Base-by-base conservation (phyloP, 2,888 invertebrate genomes). In the Crossocerus cetratus region DNA sequence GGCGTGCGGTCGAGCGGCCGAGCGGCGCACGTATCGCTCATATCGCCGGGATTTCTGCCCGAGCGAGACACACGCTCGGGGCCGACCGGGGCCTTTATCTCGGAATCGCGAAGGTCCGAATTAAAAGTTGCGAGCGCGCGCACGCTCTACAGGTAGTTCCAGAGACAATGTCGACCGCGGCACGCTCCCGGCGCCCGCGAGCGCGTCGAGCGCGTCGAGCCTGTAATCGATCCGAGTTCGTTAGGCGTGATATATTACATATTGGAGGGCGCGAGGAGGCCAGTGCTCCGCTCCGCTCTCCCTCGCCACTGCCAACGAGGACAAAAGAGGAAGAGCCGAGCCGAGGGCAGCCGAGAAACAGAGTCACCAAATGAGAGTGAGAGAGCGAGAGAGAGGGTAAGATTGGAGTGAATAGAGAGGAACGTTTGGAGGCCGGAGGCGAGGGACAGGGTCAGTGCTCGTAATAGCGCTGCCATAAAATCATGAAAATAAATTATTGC, bases 401-500 rank as follows among this genome's bases (percentile, higher is more conserved):
- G 49, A 23, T 16, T 3, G 49, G 18, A 42, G 56, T 5, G 56
- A 60, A 23, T 32, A 21, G 4, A 42, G 32, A 3, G 13, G 57
- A 32, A 61, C 70, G 62, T 74, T 60, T 8, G 23, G 32, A 16
- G 54, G 64, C 55, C 60, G 60, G 67, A 71, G 49, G 42, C 62
- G 72, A 80, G 75, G 75, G 76, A 74, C 71, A 56, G 64, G 65
- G 55, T 67, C 68, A 23, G 42, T 60, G 67, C 65, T 78, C 70
- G 77, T 81, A 83, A 85, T 81, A 72, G 71, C 67, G 13, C 44
- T 43, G 72, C 73, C 80, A 64, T 81, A 83, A 87, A 87, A 81
- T 86, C 83, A 86, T 86, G 80, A 86, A 86, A 86, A 88, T 86
- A 86, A 87, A 88, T 85, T 86, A 87, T 86, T 78, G 82, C 80